Base-by-base conservation (phyloP, 2,888 invertebrate species). In the Alloscopus bannaensis region DNA sequence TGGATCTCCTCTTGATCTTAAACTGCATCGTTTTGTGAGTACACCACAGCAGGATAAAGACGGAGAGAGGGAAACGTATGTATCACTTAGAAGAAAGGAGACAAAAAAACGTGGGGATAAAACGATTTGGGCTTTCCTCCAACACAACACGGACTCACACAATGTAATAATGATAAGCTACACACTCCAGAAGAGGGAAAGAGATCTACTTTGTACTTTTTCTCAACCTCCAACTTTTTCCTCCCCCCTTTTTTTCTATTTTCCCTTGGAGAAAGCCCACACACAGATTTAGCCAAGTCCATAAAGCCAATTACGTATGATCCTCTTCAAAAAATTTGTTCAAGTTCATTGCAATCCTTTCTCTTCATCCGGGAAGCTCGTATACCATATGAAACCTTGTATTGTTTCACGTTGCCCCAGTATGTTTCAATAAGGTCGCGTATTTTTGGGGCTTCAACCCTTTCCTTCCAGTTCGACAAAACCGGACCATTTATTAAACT, bases 281-380 rank as follows among this genome's bases (percentile, higher is more conserved):
- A n/a, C 77, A 57, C 77, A 77, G 77, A 77, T 77, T 77, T 77
- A 77, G 60, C 77, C 64, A 47, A 60, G 52, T 64, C 69, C 45
- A 70, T 62, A 70, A 64, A 70, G 69, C 28, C 77, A 77, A 77
- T 77, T 77, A 77, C 64, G 52, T 70, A 31, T 77, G 77, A 77
- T 77, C 70, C 69, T 64, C 68, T 68, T 68, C 40, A 13, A 57
- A 40, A 45, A 28, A 45, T 42, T 18, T 55, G 42, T 70, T 73
- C 65, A 65, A 65, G 73, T 73, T 64, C 73, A 57, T 31, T 4
- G 2, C 13, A 45, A 60, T 60, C 62, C 24, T 62, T 71, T 71
- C 71, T 28, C 36, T 62, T 62, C 47, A n/a, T n/a, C n/a, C n/a
- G n/a, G n/a, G n/a, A n/a, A n/a, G n/a, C 47, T 42, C n/a, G 4